Base-by-base conservation (phyloP, 53 echinoderm and acorn worm genomes). In the Luidia sarsii region DNA sequence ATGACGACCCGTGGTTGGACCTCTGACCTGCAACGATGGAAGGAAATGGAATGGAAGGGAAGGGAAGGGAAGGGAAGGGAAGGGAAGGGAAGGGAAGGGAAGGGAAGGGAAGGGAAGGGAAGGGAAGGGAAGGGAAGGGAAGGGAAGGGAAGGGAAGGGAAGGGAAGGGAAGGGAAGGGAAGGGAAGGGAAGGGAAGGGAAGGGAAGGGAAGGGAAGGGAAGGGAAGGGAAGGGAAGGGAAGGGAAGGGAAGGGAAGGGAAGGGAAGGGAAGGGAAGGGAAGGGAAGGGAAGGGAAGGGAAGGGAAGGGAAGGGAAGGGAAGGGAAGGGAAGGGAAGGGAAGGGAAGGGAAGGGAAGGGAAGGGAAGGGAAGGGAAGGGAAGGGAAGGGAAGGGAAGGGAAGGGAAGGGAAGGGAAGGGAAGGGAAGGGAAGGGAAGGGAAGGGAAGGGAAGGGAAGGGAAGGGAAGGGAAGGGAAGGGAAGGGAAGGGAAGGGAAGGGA, bases 1-100 rank as follows among this genome's bases (percentile, higher is more conserved):
- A n/a, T 39, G 72, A 29, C 56, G 72, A 72, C 72, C 72, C 72
- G 72, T 72, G 50, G 63, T 30, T 55, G 54, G 56, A 72, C 55
- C 36, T 72, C 24, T 72, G 71, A 71, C 54, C 27, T 29, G n/a
- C n/a, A n/a, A n/a, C n/a, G n/a, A n/a, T n/a, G n/a, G n/a, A n/a
- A n/a, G n/a, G n/a, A n/a, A n/a, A n/a, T n/a, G n/a, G n/a, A n/a
- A n/a, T n/a, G n/a, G n/a, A n/a, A n/a, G n/a, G n/a, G n/a, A n/a
- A n/a, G n/a, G n/a, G n/a, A n/a, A n/a, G n/a, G n/a, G n/a, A n/a
- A n/a, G n/a, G n/a, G n/a, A n/a, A n/a, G n/a, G n/a, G 49, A 49
- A 49, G 49, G 49, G 49, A 49, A 49, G 49, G 49, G 49, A 49
- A 49, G 49, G 49, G 49, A 49, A 49, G 49, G 49, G 49, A 49